Conservation (phyloP, 1,140 invertebrate genomes). For the Diorhabda sublineata region DNA sequence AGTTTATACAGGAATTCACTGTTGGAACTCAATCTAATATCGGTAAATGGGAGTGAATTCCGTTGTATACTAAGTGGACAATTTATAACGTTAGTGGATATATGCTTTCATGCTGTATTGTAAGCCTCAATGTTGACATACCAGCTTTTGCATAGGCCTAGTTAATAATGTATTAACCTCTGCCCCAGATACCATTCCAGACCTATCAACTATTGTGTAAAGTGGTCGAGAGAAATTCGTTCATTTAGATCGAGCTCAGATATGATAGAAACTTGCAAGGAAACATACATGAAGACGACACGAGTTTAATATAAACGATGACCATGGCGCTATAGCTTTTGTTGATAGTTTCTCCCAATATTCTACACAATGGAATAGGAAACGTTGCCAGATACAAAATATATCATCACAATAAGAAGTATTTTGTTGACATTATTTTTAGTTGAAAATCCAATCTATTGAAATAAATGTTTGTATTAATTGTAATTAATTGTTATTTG, state of each 20-base stretch:
- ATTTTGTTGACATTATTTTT: too few relatives aligned
- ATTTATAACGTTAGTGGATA: constrained; percentile 1
- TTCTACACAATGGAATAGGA: too few relatives aligned
- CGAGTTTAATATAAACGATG: neutral
- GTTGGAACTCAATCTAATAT: constrained; percentile 1
- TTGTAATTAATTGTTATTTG: too few relatives aligned
- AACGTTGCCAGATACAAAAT: too few relatives aligned
- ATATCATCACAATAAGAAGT: too few relatives aligned
- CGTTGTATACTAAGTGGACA: neutral
- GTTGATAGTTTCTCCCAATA: too few relatives aligned
- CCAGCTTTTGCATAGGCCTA: neutral
- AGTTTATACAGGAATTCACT: neutral
- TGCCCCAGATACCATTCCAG: neutral
- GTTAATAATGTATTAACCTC: neutral
- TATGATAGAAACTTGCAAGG: constrained; percentile 2
- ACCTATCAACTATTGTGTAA: constrained; percentile 2
- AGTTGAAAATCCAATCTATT: too few relatives aligned
- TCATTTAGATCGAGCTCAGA: neutral
- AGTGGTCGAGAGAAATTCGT: neutral
- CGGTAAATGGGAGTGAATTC: neutral
- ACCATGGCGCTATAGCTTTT: neutral
- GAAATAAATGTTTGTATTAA: too few relatives aligned
- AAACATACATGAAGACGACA: neutral
- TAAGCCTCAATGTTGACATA: neutral
- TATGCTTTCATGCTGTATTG: constrained; percentile 2